Percentiles rank a stretch among this genome's conserved stretches.
These are phyloP conservation scores for Strigamia transsilvanica DNA, from an alignment of 2,888 invertebrate genomes.

Conservation along the genomic window DNA sequence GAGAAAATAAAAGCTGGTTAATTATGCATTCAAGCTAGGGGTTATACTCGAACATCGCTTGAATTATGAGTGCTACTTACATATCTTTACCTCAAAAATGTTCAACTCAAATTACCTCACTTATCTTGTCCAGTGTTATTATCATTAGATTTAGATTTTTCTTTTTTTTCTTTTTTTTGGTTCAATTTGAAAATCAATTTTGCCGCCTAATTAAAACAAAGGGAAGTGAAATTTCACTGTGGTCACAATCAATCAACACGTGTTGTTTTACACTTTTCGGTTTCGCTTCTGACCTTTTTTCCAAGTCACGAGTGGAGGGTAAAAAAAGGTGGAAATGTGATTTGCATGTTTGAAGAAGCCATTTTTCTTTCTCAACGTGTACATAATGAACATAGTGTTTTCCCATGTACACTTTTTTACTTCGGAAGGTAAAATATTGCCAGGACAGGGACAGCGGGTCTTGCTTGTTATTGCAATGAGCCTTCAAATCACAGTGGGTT, in stretches of 20 bases:
- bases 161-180: not conserved
- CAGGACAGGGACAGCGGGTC: no score
- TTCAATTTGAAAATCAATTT: not conserved
- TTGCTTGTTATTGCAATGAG: not conserved
- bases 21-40: conserved; percentile 44
- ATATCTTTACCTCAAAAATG: conserved; percentile 29
- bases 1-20: conserved; percentile 43
- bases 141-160: not conserved
- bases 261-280: no score
- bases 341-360: conserved; percentile 10
- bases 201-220: not conserved
- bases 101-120: conserved; percentile 20
- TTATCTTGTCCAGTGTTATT: not conserved
- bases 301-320: not conserved
- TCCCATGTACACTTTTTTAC: not conserved
- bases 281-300: not conserved
- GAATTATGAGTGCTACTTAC: conserved; percentile 49
- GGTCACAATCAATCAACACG: no score
- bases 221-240: not conserved
- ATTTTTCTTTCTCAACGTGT: not conserved
- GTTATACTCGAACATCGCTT: conserved; percentile 31
- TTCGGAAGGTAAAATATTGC: not conserved
- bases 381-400: not conserved
- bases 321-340: conserved; percentile 9
- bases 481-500: no score